Percentiles rank a stretch among this genome's conserved stretches.
Evolutionary conservation across 2,888 invertebrate species (phyloP).

Genomic region (Emmelina monodactyla): DNA sequence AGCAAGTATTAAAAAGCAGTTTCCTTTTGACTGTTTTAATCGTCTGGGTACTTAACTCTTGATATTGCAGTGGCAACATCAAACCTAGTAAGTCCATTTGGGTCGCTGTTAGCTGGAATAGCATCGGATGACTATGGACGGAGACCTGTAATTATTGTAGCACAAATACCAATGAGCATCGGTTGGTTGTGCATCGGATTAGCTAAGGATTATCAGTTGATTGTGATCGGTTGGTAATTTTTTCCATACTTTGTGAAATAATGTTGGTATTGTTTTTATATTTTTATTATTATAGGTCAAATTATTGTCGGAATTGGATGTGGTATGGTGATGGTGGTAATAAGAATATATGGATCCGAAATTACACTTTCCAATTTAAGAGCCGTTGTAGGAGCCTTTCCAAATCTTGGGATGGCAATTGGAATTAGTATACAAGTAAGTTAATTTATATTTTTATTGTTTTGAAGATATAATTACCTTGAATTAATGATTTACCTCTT

Average conservation of each 20-base stretch:
- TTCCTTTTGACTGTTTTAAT: too few relatives aligned
- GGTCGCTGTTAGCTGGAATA: constrained; percentile 69
- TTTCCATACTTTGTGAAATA: too few relatives aligned
- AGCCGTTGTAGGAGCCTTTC: constrained; percentile 70
- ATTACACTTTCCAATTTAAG: constrained; percentile 73
- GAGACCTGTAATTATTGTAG: constrained; percentile 57
- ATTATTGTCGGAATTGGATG: constrained; percentile 70
- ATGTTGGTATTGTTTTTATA: too few relatives aligned
- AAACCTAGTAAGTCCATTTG: constrained; percentile 68
- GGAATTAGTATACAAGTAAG: constrained; percentile 63
- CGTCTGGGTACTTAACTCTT: too few relatives aligned
- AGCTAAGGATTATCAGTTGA: too few relatives aligned
- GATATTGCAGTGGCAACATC: too few relatives aligned
- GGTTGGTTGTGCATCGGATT: constrained; percentile 70
- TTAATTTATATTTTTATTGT: too few relatives aligned
- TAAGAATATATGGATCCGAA: constrained; percentile 68
- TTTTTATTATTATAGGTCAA: constrained; percentile 35
- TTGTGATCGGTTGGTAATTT: too few relatives aligned
- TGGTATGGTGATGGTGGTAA: constrained; percentile 70
- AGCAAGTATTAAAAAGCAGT: not conserved
- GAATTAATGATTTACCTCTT: too few relatives aligned
- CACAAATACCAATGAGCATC: constrained; percentile 66
- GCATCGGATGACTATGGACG: constrained; percentile 70
- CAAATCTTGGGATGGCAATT: constrained; percentile 69
- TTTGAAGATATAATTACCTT: too few relatives aligned